These are phyloP conservation scores for Coenobita brevimanus DNA, from an alignment of 1,140 invertebrate genomes.

Conservation along the genomic window DNA sequence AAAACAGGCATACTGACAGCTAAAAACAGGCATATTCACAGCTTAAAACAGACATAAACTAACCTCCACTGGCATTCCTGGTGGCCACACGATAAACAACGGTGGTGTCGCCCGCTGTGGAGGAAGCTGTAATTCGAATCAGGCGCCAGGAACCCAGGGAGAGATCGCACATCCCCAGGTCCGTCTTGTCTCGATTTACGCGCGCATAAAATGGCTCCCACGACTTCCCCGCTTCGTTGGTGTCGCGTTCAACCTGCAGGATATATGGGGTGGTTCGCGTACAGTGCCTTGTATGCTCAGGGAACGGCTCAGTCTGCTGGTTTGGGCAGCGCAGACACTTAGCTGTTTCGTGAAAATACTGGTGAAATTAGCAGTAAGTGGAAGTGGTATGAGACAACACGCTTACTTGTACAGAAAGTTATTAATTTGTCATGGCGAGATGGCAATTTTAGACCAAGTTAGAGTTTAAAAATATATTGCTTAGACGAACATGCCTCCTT, in stretches of 20 bases:
- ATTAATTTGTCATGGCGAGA: too few relatives aligned
- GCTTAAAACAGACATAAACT: not conserved
- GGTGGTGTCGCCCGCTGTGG: slow-evolving; percentile 55
- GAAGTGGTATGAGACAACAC: too few relatives aligned
- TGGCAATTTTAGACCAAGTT: too few relatives aligned
- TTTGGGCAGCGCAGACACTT: not conserved
- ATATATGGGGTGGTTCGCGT: not conserved
- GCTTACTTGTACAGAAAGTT: too few relatives aligned
- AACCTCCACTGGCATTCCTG: slow-evolving; percentile 27
- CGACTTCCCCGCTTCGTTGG: not conserved
- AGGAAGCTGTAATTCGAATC: slow-evolving; percentile 49
- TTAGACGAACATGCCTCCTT: too few relatives aligned
- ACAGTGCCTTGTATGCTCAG: not conserved
- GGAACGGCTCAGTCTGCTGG: too few relatives aligned
- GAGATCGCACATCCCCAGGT: slow-evolving; percentile 64
- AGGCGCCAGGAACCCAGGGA: slow-evolving; percentile 37
- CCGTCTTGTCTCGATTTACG: slow-evolving; percentile 46
- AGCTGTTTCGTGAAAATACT: too few relatives aligned
- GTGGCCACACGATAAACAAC: slow-evolving; percentile 60
- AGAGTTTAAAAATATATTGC: too few relatives aligned
- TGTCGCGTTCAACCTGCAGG: slow-evolving; percentile 35
- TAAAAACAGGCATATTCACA: too few relatives aligned
- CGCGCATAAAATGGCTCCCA: slow-evolving; percentile 45
- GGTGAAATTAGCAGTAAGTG: too few relatives aligned
- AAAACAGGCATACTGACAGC: too few relatives aligned